Evolutionary conservation across 2,113 vertebrate genomes (phyloP).

Genomic region (Hydrolagus affinis): DNA sequence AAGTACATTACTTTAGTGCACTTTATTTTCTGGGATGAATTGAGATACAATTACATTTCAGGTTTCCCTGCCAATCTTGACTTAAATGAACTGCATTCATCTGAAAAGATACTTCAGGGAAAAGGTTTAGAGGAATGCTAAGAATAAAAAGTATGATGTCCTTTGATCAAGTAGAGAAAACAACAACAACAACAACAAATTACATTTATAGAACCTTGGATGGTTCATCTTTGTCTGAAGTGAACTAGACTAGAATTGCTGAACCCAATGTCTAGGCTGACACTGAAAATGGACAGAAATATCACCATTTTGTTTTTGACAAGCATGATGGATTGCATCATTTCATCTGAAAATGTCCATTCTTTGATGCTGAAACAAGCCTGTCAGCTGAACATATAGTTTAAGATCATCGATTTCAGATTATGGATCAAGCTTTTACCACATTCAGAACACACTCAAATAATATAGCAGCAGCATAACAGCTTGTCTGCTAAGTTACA

Average conservation of each 20-base stretch:
- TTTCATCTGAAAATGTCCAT: constrained; percentile 20
- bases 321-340: constrained; percentile 23
- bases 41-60: no score
- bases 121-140: not conserved
- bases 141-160: not conserved
- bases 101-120: not conserved
- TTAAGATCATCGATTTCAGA: constrained; percentile 11
- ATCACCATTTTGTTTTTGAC: constrained; percentile 18
- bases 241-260: not conserved
- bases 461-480: not conserved
- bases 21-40: no score
- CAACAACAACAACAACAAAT: no score
- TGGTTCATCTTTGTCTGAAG: not conserved
- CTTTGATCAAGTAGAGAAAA: not conserved
- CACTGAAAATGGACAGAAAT: not conserved
- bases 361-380: constrained; percentile 19
- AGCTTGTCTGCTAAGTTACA: not conserved
- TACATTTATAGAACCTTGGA: not conserved
- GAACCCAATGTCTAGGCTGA: constrained; percentile 4
- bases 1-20: no score
- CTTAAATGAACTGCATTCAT: not conserved
- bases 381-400: constrained; percentile 14
- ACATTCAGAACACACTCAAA: not conserved
- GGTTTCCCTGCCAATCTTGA: not conserved
- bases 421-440: not conserved